Base-by-base conservation (phyloP, 2,797 vertebrate species). In the Spheniscus humboldti region DNA sequence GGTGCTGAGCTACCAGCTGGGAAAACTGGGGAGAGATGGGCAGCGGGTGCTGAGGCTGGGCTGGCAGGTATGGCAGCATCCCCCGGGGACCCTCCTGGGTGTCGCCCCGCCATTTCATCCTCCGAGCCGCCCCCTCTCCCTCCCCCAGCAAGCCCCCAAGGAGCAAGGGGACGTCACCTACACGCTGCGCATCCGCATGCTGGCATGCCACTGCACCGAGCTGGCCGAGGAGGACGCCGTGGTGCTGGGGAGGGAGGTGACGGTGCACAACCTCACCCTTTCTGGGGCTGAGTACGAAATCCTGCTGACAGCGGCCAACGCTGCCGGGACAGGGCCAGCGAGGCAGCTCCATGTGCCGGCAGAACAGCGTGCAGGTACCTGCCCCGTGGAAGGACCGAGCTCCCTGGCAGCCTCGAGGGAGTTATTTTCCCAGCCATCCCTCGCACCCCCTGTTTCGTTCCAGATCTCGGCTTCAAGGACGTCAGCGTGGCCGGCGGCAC, bases 221-320 rank as follows among this genome's bases (percentile, higher is more conserved):
- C 5, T 7, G 3, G 16, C 19, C 1, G 7, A 84, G 48, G 31
- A 23, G 53, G 35, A 86, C 5, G 0, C 6, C 0, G 72, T 50
- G 52, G 50, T 5, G 22, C 55, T 94, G 59, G 27, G 7, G 8
- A 24, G 18, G 25, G 52, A 41, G 10, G 75, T 13, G 47, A 89
- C 23, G 0, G 64, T 13, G 2, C 92, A 86, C 89, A 79, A 47
- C 66, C 39, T 95, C 23, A 20, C 53, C 13, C 94, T 98, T 5
- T 98, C 97, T 0, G 97, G 96, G 2, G 97, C 97, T 0, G 96
- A 95, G 17, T 97, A 98, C 0, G 3, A 96, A 17, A n/a, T 98
- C 86, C 62, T 86, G 0, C 15, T 98, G 31, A 4, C 18, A 0
- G 79, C 96, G 0, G 5, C 4, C 24, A 97, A 96, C 0, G 64